phyloP scores from a whole-genome alignment of 2,113 vertebrate species.

The Felis chaus region DNA sequence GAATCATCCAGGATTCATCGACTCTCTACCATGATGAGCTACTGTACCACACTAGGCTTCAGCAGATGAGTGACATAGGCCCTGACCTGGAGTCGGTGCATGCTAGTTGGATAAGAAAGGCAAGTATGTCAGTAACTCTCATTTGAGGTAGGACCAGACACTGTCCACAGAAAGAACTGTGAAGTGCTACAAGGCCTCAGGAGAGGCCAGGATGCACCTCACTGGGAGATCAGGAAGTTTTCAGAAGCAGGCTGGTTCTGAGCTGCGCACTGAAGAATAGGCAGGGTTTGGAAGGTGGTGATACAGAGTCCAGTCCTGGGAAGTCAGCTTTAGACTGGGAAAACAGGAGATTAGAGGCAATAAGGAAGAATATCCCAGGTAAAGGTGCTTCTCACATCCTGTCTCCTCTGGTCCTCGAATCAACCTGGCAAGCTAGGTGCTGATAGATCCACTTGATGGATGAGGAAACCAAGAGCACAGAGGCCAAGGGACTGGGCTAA shows the following conservation, averaged over 20 bases:
- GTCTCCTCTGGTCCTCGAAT: background rate
- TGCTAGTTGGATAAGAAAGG: background rate
- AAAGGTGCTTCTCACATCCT: background rate
- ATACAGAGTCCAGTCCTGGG: background rate
- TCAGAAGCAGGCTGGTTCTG: background rate
- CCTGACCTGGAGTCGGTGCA: background rate
- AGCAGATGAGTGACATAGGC: background rate
- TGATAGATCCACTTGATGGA: background rate
- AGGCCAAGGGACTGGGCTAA: background rate
- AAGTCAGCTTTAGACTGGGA: background rate
- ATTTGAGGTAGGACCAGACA: background rate
- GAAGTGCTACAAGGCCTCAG: background rate
- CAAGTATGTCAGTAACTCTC: background rate
- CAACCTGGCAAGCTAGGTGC: background rate
- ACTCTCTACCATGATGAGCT: background rate
- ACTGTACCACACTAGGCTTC: background rate
- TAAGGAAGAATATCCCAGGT: background rate
- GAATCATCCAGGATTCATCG: background rate
- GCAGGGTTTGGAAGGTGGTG: background rate
- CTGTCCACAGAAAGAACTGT: background rate
- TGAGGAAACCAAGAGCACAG: background rate
- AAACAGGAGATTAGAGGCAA: background rate
- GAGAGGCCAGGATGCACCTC: background rate
- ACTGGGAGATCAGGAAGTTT: background rate
- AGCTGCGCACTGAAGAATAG: background rate